Base-by-base conservation (phyloP, 2,888 invertebrate genomes). In the Plebejus melissa region DNA sequence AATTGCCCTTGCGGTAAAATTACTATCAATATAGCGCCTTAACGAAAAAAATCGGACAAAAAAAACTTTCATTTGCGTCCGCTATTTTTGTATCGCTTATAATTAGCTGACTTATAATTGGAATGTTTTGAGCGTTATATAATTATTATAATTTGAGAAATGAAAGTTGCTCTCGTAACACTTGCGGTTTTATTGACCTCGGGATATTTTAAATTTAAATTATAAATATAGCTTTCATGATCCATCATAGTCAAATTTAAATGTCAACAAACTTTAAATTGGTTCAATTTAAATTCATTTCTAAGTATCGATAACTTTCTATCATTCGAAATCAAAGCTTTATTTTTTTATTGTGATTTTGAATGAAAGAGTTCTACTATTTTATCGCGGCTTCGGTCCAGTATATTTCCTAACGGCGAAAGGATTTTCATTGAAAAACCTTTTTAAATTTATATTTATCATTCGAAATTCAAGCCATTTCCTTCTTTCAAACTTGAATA, bases 91-190 rank as follows among this genome's bases (percentile, higher is more conserved):
- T 22, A 70, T 41, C 70, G 13, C 41, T 22, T 41, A 22, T 38
- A 70, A 70, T 70, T 41, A 9, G n/a, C 41, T 22, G 13, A 41
- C n/a, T 70, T 41, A n/a, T 70, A 70, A 70, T 70, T 41, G 11
- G 41, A 70, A 70, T 41, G 70, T 41, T 38, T 71, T 71, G 13
- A 46, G 46, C 22, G 5, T 72, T 50, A 72, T 50, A 50, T 50
- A 72, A 72, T 72, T 72, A 71, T 71, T 28, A 72, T 72, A n/a
- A 72, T 54, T 32, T 13, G 22, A 32, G 32, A 54, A 54, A 72
- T 13, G 72, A 71, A 71, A 50, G 72, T 54, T 32, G 46, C 7
- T 54, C 46, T 50, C 22, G 7, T 71, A 46, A 50, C 46, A 50
- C 28, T 72, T 72, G 4, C 32, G 72, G 28, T 54, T 72, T 72